Percentiles rank a stretch among this genome's conserved stretches.
phyloP scores from a whole-genome alignment of 2,113 vertebrate genomes.

The Hoplias malabaricus region DNA sequence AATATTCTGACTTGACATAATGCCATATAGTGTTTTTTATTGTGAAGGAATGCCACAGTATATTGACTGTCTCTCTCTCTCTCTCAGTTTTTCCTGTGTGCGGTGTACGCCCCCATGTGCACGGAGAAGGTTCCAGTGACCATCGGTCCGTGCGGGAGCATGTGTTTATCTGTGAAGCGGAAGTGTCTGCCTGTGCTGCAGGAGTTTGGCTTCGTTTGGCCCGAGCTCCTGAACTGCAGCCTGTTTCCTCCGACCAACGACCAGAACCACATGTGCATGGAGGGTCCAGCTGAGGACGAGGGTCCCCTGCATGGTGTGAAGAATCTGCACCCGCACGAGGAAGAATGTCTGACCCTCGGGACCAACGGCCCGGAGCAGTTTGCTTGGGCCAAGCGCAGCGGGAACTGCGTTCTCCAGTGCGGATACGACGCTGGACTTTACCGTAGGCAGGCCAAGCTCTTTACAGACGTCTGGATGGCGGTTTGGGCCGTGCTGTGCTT shows the following conservation, averaged over 20 bases:
- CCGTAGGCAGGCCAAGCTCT: constrained; percentile 88
- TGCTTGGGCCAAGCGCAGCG: constrained; percentile 92
- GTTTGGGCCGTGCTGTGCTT: constrained; percentile 97
- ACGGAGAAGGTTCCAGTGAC: constrained; percentile 98
- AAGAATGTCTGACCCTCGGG: constrained; percentile 87
- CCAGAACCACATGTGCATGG: constrained; percentile 99
- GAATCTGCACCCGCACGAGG: constrained; percentile 82
- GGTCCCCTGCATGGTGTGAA: constrained; percentile 80
- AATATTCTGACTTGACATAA: too few relatives aligned
- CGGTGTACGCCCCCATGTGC: constrained; percentile 98
- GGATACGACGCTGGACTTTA: constrained; percentile 95
- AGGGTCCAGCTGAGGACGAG: constrained; percentile 93
- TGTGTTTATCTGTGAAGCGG: constrained; percentile 94
- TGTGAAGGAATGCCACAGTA: too few relatives aligned
- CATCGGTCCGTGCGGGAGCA: constrained; percentile 95
- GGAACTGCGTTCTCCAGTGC: constrained; percentile 89
- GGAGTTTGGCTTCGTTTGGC: constrained; percentile 97
- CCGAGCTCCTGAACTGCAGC: constrained; percentile 94
- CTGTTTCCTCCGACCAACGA: constrained; percentile 97
- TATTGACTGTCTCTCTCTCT: neutral
- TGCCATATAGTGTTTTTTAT: too few relatives aligned
- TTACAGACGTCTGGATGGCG: constrained; percentile 98
- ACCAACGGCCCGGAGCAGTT: constrained; percentile 83
- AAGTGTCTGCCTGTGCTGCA: constrained; percentile 93
- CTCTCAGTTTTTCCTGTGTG: constrained; percentile 96